Evolutionary conservation across 2,888 invertebrate species (phyloP).

Genomic region (Flexamia atlantica): DNA sequence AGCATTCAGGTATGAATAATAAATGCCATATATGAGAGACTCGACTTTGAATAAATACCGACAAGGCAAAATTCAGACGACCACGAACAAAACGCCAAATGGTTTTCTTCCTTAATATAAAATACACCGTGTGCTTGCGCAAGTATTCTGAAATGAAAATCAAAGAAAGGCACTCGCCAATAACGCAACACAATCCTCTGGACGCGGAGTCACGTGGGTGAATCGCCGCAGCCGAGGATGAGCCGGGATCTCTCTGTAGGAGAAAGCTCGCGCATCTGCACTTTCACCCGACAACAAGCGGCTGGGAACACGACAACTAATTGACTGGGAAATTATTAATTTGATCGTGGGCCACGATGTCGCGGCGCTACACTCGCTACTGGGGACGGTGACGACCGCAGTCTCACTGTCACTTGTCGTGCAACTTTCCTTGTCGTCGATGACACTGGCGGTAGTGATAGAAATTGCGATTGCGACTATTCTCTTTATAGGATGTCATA

Average conservation of each 20-base stretch:
- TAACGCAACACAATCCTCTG: no score
- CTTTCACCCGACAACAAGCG: slow-evolving; percentile 23
- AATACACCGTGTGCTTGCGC: no score
- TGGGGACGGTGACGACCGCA: not conserved
- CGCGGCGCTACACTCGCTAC: not conserved
- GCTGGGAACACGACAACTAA: slow-evolving; percentile 17
- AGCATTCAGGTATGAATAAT: no score
- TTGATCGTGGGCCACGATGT: slow-evolving; percentile 28
- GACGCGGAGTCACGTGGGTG: not conserved
- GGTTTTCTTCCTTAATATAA: no score
- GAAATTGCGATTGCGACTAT: no score
- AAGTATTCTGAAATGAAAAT: not conserved
- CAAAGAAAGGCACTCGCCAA: not conserved
- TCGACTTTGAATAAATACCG: no score
- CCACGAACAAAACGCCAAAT: no score
- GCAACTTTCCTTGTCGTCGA: not conserved
- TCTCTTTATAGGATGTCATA: no score
- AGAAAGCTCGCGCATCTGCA: slow-evolving; percentile 13
- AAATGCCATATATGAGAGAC: no score
- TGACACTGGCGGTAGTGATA: not conserved
- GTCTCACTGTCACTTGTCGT: not conserved
- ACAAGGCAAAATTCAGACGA: no score
- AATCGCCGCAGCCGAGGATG: not conserved
- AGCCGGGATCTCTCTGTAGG: slow-evolving; percentile 11
- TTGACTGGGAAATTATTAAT: slow-evolving; percentile 45